These are phyloP conservation scores for Dendrolimus kikuchii DNA, from an alignment of 1,140 invertebrate genomes.

Conservation along the genomic window DNA sequence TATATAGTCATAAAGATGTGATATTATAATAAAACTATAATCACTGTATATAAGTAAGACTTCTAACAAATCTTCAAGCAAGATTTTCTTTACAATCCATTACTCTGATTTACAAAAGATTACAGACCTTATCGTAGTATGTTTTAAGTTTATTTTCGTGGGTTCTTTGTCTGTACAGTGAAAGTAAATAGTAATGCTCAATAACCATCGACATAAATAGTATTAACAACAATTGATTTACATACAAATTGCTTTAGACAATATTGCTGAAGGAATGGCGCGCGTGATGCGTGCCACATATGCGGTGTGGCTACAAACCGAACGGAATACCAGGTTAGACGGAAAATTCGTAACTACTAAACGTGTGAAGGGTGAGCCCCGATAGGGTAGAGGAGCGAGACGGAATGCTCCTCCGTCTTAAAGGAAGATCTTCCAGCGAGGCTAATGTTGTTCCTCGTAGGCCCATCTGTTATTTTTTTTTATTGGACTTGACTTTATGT, in stretches of 20 bases:
- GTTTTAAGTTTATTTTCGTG: constrained; percentile 14
- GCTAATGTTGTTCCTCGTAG: no score
- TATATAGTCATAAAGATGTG: no score
- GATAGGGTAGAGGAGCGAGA: no score
- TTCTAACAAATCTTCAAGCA: no score
- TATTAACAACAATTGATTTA: constrained; percentile 72
- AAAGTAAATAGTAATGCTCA: constrained; percentile 62
- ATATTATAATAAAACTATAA: no score
- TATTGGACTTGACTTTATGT: no score
- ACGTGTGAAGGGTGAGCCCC: no score
- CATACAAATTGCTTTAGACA: constrained; percentile 72
- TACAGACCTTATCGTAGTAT: neutral
- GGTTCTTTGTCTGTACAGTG: constrained; percentile 16
- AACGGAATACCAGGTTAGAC: constrained; percentile 7
- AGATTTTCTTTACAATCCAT: no score
- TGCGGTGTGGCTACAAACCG: constrained; percentile 25
- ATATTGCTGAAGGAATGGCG: constrained; percentile 66
- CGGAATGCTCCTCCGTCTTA: no score
- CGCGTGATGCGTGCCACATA: constrained; percentile 52
- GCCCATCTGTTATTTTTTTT: no score
- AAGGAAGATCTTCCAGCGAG: no score
- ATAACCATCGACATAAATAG: constrained; percentile 70
- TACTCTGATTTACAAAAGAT: neutral
- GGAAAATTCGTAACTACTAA: neutral
- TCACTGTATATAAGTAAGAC: no score